These are phyloP conservation scores for Triplophysa yarkandensis DNA, from an alignment of 2,797 vertebrate genomes.

Conservation along the genomic window DNA sequence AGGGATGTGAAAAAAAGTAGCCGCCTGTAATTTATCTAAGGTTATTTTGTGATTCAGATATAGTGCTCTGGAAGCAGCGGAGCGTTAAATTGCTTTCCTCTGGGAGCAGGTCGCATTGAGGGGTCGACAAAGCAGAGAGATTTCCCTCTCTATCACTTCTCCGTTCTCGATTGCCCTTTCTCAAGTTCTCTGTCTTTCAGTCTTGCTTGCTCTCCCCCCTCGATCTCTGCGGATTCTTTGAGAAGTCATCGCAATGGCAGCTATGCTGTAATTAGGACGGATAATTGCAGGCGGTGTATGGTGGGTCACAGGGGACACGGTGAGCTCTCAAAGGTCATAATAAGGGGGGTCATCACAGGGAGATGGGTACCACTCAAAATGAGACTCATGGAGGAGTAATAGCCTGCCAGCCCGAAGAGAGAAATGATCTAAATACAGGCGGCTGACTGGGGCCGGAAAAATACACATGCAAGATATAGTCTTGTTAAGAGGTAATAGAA, in stretches of 20 bases:
- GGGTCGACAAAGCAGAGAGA: slow-evolving; percentile 68
- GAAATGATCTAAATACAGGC: slow-evolving; percentile 30
- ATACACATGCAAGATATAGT: background rate
- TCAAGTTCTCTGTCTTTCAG: slow-evolving; percentile 41
- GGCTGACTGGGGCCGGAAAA: slow-evolving; percentile 8
- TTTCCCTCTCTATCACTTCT: slow-evolving; percentile 53
- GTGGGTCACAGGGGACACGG: slow-evolving; percentile 53
- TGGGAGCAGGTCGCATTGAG: slow-evolving; percentile 76
- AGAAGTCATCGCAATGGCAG: slow-evolving; percentile 70
- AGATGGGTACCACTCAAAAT: slow-evolving; percentile 44
- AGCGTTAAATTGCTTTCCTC: slow-evolving; percentile 89
- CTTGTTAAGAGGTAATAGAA: slow-evolving; percentile 23
- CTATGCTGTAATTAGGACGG: slow-evolving; percentile 72
- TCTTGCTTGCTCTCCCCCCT: background rate
- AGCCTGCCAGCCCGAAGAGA: slow-evolving; percentile 25
- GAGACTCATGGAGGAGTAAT: slow-evolving; percentile 25
- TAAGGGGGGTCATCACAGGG: slow-evolving; percentile 42
- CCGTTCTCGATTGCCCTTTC: slow-evolving; percentile 42
- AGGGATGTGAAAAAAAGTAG: slow-evolving; percentile 68
- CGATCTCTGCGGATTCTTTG: slow-evolving; percentile 63
- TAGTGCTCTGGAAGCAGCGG: slow-evolving; percentile 74
- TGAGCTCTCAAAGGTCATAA: slow-evolving; percentile 64
- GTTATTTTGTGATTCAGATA: slow-evolving; percentile 78
- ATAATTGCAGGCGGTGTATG: slow-evolving; percentile 58
- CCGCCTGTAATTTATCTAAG: slow-evolving; percentile 83